Base-by-base conservation (phyloP, 1,140 invertebrate species). In the Ditylenchus dipsaci region DNA sequence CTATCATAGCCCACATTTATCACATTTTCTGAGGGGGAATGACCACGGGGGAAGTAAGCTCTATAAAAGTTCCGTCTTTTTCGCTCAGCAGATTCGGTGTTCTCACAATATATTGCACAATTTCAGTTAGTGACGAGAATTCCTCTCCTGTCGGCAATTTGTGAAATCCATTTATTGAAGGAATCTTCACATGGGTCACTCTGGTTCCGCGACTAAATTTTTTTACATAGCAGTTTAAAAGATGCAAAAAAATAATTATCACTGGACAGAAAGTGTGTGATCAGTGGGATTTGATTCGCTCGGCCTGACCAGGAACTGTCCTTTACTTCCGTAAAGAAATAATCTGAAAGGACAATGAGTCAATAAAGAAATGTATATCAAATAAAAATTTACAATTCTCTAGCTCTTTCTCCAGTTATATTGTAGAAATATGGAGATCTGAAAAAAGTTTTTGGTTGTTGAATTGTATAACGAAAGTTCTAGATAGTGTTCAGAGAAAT, bases 261-360 rank as follows among this genome's bases (percentile, higher is more conserved):
- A 74, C 72, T 76, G 74, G 62, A 76, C 65, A n/a, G 74, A 76
- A 19, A 76, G 27, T 17, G 74, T 76, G 59, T 76, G 68, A 43
- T 76, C 74, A 30, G 43, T 43, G 26, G 59, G 67, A 67, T 69
- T 76, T 11, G 74, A 76, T 57, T 76, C 74, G 33, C 19, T 0
- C 59, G 66, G 69, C n/a, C 57, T 49, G 11, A 49, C 59, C 27
- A 67, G 30, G 49, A 73, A 65, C 21, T 74, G 69, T 47, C 75
- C 75, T 38, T 72, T 76, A 47, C 49, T 29, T 23, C 73, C 75
- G 30, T 76, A 78, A 21, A 79, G 43, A 38, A 74, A 76, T 23
- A 76, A 38, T 38, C 33, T 38, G 33, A 5, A 38, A 38, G 11
- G 33, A 5, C 33, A 38, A 38, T 5, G 11, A 38, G n/a, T n/a